Percentiles rank a stretch among this genome's conserved stretches.
phyloP scores from a whole-genome alignment of 2,113 vertebrate genomes.

The Melospiza melodia region DNA sequence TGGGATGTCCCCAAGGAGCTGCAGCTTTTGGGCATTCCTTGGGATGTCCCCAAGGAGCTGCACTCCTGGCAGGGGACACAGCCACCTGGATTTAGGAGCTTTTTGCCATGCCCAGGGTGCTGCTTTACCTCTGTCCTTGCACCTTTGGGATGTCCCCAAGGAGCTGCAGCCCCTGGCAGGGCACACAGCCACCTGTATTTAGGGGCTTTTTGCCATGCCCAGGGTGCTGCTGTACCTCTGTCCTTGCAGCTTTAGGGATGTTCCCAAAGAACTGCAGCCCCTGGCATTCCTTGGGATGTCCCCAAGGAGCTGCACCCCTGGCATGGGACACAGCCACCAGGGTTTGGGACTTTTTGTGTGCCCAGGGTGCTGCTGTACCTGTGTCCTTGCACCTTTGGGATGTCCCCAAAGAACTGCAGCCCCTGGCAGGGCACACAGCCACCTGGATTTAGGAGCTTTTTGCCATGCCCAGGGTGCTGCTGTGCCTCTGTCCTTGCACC shows the following conservation, averaged over 20 bases:
- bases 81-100: too few species aligned
- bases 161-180: too few species aligned
- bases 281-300: too few species aligned
- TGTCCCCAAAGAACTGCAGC: too few species aligned
- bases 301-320: too few species aligned
- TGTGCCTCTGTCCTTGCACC: background rate
- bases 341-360: background rate
- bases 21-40: background rate
- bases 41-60: background rate
- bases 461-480: background rate
- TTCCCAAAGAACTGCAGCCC: too few species aligned
- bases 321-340: background rate
- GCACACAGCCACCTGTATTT: fast-evolving
- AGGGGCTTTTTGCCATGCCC: background rate
- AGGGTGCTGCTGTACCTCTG: background rate
- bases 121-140: background rate
- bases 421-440: background rate
- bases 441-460: background rate
- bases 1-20: fast-evolving
- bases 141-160: background rate
- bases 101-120: background rate
- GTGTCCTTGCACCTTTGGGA: background rate
- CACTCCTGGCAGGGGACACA: background rate
- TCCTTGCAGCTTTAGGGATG: background rate
- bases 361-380: background rate